Base-by-base conservation (phyloP, 2,888 invertebrate species). In the Chalcis sispes region DNA sequence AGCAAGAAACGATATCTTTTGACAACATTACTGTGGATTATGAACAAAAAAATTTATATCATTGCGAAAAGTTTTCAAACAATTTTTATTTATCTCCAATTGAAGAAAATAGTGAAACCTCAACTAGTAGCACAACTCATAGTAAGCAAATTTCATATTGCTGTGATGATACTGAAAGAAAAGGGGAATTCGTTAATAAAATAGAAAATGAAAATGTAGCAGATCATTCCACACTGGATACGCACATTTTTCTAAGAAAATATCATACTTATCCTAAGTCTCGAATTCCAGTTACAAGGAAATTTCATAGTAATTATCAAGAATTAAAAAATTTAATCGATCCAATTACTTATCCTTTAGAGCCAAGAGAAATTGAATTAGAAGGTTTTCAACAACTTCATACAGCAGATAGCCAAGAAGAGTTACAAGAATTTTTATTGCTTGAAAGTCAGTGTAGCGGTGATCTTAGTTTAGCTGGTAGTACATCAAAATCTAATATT, bases 361-460 rank as follows among this genome's bases (percentile, higher is more conserved):
- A 92, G 82, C 92, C 92, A 0, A 85, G 91, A 77, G 92, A 92
- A 85, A 87, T 92, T 64, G 92, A 92, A 81, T 89, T 91, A 1
- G 90, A 90, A 70, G 89, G 88, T 29, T 92, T 90, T 79, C 90
- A 90, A 72, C 92, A 92, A 83, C 84, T 92, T 18, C 92, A 92
- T 80, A 91, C 90, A 0, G 91, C 91, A 2, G 91, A 92, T 78
- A 92, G 91, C 82, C 91, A 91, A 80, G 92, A 92, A 80, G 92
- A 92, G 79, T 85, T 92, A 46, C 91, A 92, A 81, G 92, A 92
- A 83, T 92, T 92, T 85, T 87, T 92, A 71, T 84, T 92, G 64
- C 84, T 92, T 15, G 92, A 92, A 85, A 92, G 91, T 81, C 91
- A 92, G 84, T 92, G 92, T 81, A 91, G 85, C 54, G 86, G 85